phyloP scores from a whole-genome alignment of 2,797 vertebrate species.

The Eupleurogrammus muticus region DNA sequence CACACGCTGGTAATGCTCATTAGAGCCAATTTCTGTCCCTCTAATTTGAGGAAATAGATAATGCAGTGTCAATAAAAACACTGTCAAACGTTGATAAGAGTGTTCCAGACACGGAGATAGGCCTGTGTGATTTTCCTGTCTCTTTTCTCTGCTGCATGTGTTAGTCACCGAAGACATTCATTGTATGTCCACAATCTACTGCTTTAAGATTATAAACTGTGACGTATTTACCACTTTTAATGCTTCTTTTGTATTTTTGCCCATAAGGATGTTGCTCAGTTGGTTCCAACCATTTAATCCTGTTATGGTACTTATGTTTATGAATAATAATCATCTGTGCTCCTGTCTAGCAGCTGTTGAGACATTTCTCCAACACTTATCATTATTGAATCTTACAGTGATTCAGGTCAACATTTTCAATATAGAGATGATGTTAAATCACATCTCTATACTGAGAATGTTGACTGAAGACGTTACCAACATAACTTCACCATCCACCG shows the following conservation, averaged over 20 bases:
- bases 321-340: slow-evolving; percentile 10
- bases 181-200: neutral
- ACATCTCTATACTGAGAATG: neutral
- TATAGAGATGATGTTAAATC: no score
- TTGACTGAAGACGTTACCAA: slow-evolving; percentile 6
- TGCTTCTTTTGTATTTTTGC: neutral
- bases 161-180: slow-evolving; percentile 5
- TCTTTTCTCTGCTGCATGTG: slow-evolving; percentile 15
- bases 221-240: no score
- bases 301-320: neutral
- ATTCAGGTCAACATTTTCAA: no score
- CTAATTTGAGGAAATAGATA: slow-evolving; percentile 38
- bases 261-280: neutral
- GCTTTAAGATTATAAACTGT: neutral
- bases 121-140: slow-evolving; percentile 11
- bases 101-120: slow-evolving; percentile 25
- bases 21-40: slow-evolving; percentile 27
- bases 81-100: slow-evolving; percentile 38
- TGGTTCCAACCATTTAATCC: neutral
- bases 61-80: slow-evolving; percentile 44
- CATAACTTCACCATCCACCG: slow-evolving; percentile 14
- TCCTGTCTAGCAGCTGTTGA: neutral
- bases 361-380: neutral
- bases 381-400: neutral
- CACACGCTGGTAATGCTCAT: slow-evolving; percentile 19